Evolutionary conservation across 2,888 invertebrate species (phyloP).

Genomic region (Monoplex corrugatus): DNA sequence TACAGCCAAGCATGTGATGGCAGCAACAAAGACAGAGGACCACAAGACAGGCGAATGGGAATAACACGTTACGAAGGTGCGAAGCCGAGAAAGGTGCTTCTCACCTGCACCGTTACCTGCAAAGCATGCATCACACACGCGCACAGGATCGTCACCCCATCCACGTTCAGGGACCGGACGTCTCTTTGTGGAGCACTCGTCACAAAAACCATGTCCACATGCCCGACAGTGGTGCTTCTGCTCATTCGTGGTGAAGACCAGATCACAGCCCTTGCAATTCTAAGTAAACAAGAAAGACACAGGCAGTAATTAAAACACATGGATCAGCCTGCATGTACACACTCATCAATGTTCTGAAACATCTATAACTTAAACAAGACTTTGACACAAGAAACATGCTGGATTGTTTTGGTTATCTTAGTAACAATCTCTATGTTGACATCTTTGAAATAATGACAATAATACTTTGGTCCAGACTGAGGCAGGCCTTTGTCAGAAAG

Average conservation of each 20-base stretch:
- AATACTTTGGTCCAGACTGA: too few relatives aligned
- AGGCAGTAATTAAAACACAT: too few relatives aligned
- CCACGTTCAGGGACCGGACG: slow-evolving; percentile 88
- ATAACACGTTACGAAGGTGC: too few relatives aligned
- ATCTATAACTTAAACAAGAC: too few relatives aligned
- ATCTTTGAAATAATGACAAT: too few relatives aligned
- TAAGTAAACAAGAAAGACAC: slow-evolving; percentile 79
- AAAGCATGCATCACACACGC: slow-evolving; percentile 89
- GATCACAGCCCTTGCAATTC: slow-evolving; percentile 87
- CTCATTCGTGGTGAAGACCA: slow-evolving; percentile 69
- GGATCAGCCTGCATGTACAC: too few relatives aligned
- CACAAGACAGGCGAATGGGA: not conserved
- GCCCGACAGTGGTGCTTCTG: slow-evolving; percentile 87
- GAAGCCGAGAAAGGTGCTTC: slow-evolving; percentile 43
- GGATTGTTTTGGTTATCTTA: too few relatives aligned
- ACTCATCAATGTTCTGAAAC: not conserved
- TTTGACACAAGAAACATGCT: too few relatives aligned
- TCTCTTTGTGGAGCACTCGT: slow-evolving; percentile 86
- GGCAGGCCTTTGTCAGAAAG: too few relatives aligned
- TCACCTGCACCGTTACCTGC: slow-evolving; percentile 57
- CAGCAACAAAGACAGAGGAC: not conserved
- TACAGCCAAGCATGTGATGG: not conserved
- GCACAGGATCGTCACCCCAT: slow-evolving; percentile 86
- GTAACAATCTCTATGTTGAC: too few relatives aligned
- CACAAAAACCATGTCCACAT: slow-evolving; percentile 91